Base-by-base conservation (phyloP, 2,888 invertebrate species). In the Smittia aterrima region DNA sequence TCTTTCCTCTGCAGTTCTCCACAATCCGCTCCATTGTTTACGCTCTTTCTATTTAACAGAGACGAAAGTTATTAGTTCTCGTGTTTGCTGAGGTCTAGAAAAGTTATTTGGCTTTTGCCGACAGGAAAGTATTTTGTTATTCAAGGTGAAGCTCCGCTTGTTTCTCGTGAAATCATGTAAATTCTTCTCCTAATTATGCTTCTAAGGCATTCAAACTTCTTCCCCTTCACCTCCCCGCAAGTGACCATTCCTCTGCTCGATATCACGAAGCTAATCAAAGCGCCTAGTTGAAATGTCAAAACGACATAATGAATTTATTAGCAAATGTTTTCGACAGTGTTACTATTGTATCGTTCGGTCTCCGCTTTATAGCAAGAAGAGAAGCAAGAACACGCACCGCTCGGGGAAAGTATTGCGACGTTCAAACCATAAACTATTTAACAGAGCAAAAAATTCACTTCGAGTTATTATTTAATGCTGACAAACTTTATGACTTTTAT, bases 251-350 rank as follows among this genome's bases (percentile, higher is more conserved):
- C 24, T 22, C 32, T 9, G 32, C 9, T 32, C 32, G 32, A 32
- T 32, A 32, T 32, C 32, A 32, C 32, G 32, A 32, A 32, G 32
- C 32, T 32, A 32, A 32, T 32, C 32, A 68, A 68, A 68, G 40
- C 68, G 41, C 68, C 68, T 68, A 47, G 38, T 47, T 68, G 68
- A 68, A 68, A 68, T 68, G 68, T 68, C 68, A 68, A 47, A 68
- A 68, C 47, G 47, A 68, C n/a, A 68, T 68, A 68, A 68, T 68
- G 68, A 68, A 47, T 68, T 68, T 68, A 68, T 68, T 47, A 68
- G 68, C 27, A 38, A 66, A 66, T 27, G 38, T 66, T 66, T 66
- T 66, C 32, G 18, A 18, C 16, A 16, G 24, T 64, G 16, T 25
- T 18, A 47, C 3, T 18, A 25, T 13, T 64, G 16, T n/a, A 24